Evolutionary conservation across 2,888 invertebrate genomes (phyloP), one percentile per base, ranked within the genome.

Genomic region (Digitonthophagus gazella): DNA sequence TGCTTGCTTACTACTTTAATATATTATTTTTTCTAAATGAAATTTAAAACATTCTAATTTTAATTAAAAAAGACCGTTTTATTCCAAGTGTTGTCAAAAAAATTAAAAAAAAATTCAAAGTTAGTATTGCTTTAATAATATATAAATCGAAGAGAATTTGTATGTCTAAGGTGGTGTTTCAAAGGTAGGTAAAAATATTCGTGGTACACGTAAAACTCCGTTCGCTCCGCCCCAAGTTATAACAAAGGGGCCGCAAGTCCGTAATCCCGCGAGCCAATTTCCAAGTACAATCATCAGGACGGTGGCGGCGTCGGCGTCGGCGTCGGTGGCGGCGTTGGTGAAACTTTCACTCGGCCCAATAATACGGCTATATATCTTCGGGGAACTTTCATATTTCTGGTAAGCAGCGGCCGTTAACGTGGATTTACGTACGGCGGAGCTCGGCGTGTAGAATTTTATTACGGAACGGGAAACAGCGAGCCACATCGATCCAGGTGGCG

Each of bases 381-480:
- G 16, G 61, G n/a, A 19, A 20, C 61, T 20, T 61, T 61, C 61
- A 61, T 61, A 61, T 61, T 61, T 61, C 61, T 61, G 61, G 61
- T 61, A 61, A 61, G 61, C 61, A 18, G 58, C 58, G 58, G 58
- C 16, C 58, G 58, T 58, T 58, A 61, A 61, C 61, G 61, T 61
- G 19, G 61, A 61, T 61, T 61, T 61, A 61, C 61, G 61, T 61
- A 18, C 20, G 20, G 18, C 18, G 18, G 20, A 18, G 58, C 19
- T 18, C 6, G 61, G 18, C 70, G 74, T 20, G 61, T 61, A 69
- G 73, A 74, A 74, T 74, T 74, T 74, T 74, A 74, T 74, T 74
- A 74, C 69, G 66, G 72, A 69, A 73, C 73, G 72, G 72, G 71
- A 72, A 72, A 73, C 74, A 74, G 66, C 71, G 61, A 16, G 19